A percentile compares a stretch with the other conserved stretches of the same genome.
Evolutionary conservation across 2,797 vertebrate genomes (phyloP).

Genomic region (Falco cherrug): DNA sequence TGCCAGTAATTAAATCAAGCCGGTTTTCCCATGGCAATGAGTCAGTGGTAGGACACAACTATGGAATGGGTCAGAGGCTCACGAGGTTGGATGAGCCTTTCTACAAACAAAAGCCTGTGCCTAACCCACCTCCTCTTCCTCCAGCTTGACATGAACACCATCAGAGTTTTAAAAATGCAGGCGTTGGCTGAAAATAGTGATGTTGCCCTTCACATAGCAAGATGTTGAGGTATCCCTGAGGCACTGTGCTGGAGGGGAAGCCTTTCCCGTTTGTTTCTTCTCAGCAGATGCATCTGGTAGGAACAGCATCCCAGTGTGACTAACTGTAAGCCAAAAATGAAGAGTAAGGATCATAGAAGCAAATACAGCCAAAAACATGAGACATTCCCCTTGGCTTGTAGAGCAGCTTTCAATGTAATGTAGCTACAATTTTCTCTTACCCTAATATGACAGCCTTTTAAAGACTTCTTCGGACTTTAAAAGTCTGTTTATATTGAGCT

Average conservation of each 20-base stretch:
- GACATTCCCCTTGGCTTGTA: background rate
- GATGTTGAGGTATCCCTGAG: background rate
- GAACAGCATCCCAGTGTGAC: background rate
- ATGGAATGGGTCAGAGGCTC: background rate
- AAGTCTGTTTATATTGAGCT: constrained; percentile 18
- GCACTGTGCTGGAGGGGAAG: background rate
- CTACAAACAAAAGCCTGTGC: background rate
- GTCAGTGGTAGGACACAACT: background rate
- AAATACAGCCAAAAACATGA: background rate
- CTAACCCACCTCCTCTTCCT: background rate
- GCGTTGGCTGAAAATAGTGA: background rate
- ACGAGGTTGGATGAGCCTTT: accelerated
- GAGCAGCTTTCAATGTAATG: background rate
- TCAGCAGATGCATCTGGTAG: background rate
- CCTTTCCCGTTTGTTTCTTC: background rate
- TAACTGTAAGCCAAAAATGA: background rate
- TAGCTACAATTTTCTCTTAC: background rate
- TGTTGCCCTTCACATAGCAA: background rate
- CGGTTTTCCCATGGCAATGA: background rate
- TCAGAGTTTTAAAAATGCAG: background rate
- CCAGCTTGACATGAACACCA: background rate
- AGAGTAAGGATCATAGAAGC: background rate
- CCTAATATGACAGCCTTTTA: constrained; percentile 10
- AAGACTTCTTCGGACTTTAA: constrained; percentile 12
- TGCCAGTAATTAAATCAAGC: background rate